These are phyloP conservation scores for Nomada goodeniana DNA, from an alignment of 2,888 invertebrate genomes.

Conservation along the genomic window DNA sequence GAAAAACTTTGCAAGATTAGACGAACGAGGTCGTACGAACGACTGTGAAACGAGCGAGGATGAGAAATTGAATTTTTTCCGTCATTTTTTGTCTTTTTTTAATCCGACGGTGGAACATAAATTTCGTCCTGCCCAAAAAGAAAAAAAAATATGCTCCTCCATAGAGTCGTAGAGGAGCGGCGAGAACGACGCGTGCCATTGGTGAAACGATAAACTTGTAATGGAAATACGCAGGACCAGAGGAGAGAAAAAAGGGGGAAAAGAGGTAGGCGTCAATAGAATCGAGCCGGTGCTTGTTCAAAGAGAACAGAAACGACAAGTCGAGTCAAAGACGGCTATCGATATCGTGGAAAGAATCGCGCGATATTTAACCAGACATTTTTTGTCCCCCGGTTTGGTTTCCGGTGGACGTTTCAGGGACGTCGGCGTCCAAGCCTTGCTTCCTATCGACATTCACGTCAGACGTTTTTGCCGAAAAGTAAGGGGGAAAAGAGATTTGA, in stretches of 20 bases:
- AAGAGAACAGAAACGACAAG: neutral
- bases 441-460: conserved; percentile 46
- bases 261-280: neutral
- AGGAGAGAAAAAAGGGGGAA: neutral
- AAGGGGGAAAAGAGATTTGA: conserved; percentile 17
- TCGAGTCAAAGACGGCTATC: conserved; percentile 14
- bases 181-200: neutral
- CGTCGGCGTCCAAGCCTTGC: conserved; percentile 12
- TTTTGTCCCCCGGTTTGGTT: conserved; percentile 14
- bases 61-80: conserved; percentile 38
- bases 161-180: neutral
- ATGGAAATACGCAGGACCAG: conserved; percentile 1
- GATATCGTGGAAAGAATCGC: conserved; percentile 6
- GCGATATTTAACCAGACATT: conserved; percentile 6
- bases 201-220: conserved; percentile 12
- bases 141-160: conserved; percentile 1
- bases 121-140: conserved; percentile 5
- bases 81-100: neutral
- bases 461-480: neutral
- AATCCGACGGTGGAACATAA: conserved; percentile 4
- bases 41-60: conserved; percentile 16
- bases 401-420: conserved; percentile 21
- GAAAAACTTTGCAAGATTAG: conserved; percentile 35
- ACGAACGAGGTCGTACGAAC: neutral
- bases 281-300: neutral